These are phyloP conservation scores for Protomyctophum bolini DNA, from an alignment of 2,113 vertebrate genomes.

Conservation along the genomic window DNA sequence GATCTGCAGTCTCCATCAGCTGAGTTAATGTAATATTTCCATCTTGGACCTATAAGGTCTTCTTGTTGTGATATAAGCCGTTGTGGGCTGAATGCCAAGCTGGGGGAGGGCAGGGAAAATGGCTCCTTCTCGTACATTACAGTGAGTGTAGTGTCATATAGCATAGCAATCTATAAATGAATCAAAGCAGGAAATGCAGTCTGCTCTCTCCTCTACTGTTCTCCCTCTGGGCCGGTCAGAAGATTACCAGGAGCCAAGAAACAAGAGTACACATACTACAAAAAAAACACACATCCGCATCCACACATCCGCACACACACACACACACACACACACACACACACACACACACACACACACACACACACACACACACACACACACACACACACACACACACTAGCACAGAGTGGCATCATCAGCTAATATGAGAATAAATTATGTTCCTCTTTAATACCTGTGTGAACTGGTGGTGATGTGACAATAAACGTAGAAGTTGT, in stretches of 20 bases:
- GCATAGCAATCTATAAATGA: constrained; percentile 63
- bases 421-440: constrained; percentile 14
- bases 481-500: neutral
- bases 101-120: neutral
- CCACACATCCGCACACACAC: neutral
- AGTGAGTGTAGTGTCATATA: constrained; percentile 29
- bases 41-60: neutral
- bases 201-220: constrained; percentile 41
- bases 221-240: constrained; percentile 44
- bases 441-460: too few species aligned
- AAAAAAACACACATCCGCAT: neutral
- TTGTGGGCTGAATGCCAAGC: constrained; percentile 40
- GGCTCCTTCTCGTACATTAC: constrained; percentile 13
- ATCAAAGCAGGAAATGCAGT: constrained; percentile 69
- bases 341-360: neutral
- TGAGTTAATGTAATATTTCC: constrained; percentile 43
- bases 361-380: neutral
- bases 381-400: neutral
- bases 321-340: neutral
- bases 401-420: constrained; percentile 11
- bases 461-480: too few species aligned
- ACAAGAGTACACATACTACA: constrained; percentile 18
- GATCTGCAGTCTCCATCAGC: constrained; percentile 10
- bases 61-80: constrained; percentile 30
- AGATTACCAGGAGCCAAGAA: constrained; percentile 44